phyloP scores from a whole-genome alignment of 35 echinoderm and acorn worm species.

The Acanthaster planci region DNA sequence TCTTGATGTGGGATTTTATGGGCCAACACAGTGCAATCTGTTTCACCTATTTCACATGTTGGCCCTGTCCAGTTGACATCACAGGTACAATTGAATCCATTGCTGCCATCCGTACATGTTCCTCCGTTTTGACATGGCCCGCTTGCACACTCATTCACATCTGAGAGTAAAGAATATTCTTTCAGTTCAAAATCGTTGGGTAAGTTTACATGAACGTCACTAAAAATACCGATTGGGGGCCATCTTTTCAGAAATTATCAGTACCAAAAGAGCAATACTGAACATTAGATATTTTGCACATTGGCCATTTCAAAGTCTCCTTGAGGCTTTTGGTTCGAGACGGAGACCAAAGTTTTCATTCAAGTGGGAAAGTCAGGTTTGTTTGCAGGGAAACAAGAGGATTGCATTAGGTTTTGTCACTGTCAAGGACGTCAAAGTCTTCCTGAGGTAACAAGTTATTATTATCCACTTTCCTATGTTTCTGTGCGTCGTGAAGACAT shows the following conservation, averaged over 20 bases:
- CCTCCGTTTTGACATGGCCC: constrained; percentile 70
- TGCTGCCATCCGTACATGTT: constrained; percentile 31
- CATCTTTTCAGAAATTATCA: too few species aligned
- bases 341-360: too few species aligned
- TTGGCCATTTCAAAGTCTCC: too few species aligned
- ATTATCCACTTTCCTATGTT: neutral
- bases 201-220: too few species aligned
- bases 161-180: constrained; percentile 23
- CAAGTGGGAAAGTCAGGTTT: neutral
- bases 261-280: too few species aligned
- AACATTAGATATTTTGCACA: too few species aligned
- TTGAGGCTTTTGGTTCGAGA: too few species aligned
- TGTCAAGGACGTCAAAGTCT: neutral
- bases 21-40: too few species aligned
- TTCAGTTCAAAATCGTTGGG: neutral
- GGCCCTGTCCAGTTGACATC: constrained; percentile 44
- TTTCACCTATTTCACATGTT: constrained; percentile 64
- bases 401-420: neutral
- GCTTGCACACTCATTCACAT: constrained; percentile 77
- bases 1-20: too few species aligned
- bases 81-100: constrained; percentile 48
- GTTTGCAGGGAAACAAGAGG: neutral
- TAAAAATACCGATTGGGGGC: too few species aligned
- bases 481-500: neutral
- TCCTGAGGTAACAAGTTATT: neutral